Evolutionary conservation across 2,113 vertebrate genomes (phyloP).

Genomic region (Syngnathus typhle): DNA sequence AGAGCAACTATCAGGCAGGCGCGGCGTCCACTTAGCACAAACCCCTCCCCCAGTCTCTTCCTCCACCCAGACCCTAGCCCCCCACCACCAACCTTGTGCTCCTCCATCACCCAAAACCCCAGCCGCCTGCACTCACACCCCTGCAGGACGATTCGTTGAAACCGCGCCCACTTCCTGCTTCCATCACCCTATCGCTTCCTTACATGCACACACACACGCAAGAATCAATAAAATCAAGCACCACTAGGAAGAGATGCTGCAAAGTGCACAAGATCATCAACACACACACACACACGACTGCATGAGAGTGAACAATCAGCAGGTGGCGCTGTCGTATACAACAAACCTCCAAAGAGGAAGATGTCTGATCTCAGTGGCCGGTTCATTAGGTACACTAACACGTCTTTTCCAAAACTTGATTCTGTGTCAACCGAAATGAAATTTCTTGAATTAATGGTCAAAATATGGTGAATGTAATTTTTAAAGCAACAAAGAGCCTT

Average conservation of each 20-base stretch:
- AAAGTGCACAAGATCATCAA: slow-evolving; percentile 9
- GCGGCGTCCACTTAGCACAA: slow-evolving; percentile 29
- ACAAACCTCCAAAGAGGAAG: neutral
- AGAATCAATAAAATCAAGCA: slow-evolving; percentile 49
- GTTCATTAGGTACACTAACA: too few relatives aligned
- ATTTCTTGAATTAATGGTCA: too few relatives aligned
- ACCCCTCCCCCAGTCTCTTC: neutral
- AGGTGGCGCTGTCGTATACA: neutral
- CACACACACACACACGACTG: neutral
- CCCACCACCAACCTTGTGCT: slow-evolving; percentile 11
- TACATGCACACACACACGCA: too few relatives aligned
- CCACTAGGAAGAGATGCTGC: slow-evolving; percentile 61
- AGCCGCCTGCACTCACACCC: slow-evolving; percentile 20
- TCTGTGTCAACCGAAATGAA: too few relatives aligned
- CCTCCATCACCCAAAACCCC: slow-evolving; percentile 30
- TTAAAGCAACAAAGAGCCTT: too few relatives aligned
- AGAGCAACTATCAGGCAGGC: slow-evolving; percentile 16
- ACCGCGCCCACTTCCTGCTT: slow-evolving; percentile 33
- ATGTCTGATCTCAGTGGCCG: too few relatives aligned
- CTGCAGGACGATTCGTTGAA: slow-evolving; percentile 2
- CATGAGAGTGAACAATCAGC: neutral
- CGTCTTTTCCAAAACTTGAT: too few relatives aligned
- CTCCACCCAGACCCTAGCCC: neutral
- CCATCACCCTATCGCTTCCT: neutral
- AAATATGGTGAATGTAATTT: too few relatives aligned